Base-by-base conservation (phyloP, 2,888 invertebrate species). In the Cheiracanthium punctorium region DNA sequence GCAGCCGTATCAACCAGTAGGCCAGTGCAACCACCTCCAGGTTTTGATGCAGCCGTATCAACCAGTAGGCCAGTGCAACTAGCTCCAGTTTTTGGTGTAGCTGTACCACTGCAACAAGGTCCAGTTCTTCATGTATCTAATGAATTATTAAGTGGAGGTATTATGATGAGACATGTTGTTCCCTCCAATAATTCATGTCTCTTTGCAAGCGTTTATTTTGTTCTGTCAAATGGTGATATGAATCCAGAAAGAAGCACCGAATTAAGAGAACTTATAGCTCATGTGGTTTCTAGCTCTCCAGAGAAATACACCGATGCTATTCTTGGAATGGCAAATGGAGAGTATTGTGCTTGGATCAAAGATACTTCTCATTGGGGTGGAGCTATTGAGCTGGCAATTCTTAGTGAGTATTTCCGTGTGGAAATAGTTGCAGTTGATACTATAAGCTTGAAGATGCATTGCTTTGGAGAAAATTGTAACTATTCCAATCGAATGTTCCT, bases 111-210 rank as follows among this genome's bases (percentile, higher is more conserved):
- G 8, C 2, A 58, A 7, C 20, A 65, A 14, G 43, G 30, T 28
- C 14, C 65, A 24, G 10, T 20, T n/a, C 2, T 29, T 8, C 12
- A 28, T 24, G 30, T 67, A n/a, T 14, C 20, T 33, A 24, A 24
- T 24, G 58, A 58, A 24, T 5, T 24, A 8, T 32, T 48, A 48
- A 7, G 89, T 91, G 70, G 90, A 89, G 97, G 97, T 37, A 94
- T 97, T 89, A 93, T 98, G 71, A 94, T 97, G 94, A 96, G 97
- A 91, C 95, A 96, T 93, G 95, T 96, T 65, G 98, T 98, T 75
- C 98, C 98, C 89, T 96, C 98, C 8, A 97, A 98, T 92, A 98
- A 98, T 92, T 98, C 98, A 2, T 98, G 98, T 92, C 94, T 98
- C 72, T 98, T 98, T 92, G 97, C 97, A 88, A 97, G 97, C 91